Evolutionary conservation across 2,113 vertebrate genomes (phyloP), one percentile per base, ranked within the genome.

Genomic region (Dasyprocta punctata): DNA sequence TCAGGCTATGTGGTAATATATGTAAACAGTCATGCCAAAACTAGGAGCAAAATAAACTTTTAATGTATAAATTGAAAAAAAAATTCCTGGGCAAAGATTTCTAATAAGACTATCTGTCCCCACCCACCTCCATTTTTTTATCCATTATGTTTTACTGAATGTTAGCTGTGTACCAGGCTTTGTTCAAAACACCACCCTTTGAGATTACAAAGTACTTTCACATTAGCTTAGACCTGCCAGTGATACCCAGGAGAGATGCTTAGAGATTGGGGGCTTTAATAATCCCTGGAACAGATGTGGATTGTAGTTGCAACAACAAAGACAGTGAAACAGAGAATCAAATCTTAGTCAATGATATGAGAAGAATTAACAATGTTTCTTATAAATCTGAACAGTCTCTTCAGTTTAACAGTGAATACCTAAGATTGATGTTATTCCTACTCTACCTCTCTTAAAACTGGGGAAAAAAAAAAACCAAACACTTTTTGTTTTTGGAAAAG

Each of bases 401-500:
- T 71, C 30, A 17, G 54, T 92, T 65, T 47, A 58, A 73, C 17
- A 58, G 58, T 56, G 22, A 41, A 38, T 36, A 77, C 16, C 47
- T 44, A 65, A 75, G 16, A 28, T 11, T 65, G 78, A 14, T 13
- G 2, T 28, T 58, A 69, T 73, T 89, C 8, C 13, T 14, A 86
- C 33, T 77, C 36, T 56, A n/a, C 24, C 20, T 16, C 63, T 82
- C 16, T 44, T 28, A 77, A 83, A 60, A 83, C n/a, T 3, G 5
- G 67, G 19, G 20, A 47, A 24, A 26, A 47, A 41, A 7, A 14
- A 30, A 30, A 30, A 9, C 9, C 69, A 73, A 41, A 41, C 20
- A 36, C 11, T 71, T 84, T 84, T 85, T 54, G 22, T 92, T 91
- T 61, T 24, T 85, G 73, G 65, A 94, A 80, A 94, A 92, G 81